These are phyloP conservation scores for Orthonychiurus folsomi DNA, from an alignment of 2,888 invertebrate species.

Conservation along the genomic window DNA sequence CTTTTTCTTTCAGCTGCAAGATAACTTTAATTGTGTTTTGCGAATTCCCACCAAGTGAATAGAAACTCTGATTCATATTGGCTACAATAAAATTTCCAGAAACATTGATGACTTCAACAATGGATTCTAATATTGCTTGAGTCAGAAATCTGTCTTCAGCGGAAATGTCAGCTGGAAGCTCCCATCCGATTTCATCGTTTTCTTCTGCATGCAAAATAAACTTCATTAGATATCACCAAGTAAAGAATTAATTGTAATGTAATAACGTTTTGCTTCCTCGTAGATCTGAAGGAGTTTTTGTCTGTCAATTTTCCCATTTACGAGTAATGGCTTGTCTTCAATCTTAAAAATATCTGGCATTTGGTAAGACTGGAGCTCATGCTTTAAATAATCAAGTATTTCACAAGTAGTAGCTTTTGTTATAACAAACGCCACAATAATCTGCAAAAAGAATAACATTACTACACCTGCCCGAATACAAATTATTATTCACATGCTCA, in stretches of 20 bases:
- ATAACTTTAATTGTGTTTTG: conserved; percentile 77
- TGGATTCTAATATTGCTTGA: conserved; percentile 61
- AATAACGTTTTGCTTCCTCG: conserved; percentile 47
- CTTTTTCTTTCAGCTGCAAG: conserved; percentile 60
- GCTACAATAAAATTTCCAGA: conserved; percentile 54
- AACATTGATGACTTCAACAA: conserved; percentile 55
- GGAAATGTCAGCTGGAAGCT: neutral
- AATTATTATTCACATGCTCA: too few species aligned
- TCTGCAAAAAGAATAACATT: too few species aligned
- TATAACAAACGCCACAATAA: conserved; percentile 33
- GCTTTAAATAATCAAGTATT: conserved; percentile 10
- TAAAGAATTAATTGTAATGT: too few species aligned
- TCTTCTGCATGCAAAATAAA: neutral
- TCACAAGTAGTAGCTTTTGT: conserved; percentile 16
- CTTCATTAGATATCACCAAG: neutral
- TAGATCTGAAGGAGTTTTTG: conserved; percentile 66
- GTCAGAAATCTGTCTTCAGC: conserved; percentile 56
- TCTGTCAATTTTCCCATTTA: conserved; percentile 79
- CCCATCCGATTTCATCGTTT: conserved; percentile 2
- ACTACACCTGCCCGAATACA: too few species aligned
- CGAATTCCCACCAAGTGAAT: conserved; percentile 76
- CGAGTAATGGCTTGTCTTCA: conserved; percentile 64
- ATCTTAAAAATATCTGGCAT: conserved; percentile 43
- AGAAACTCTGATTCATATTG: conserved; percentile 62
- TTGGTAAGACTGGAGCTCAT: conserved; percentile 27